These are phyloP conservation scores for Camponotus vicinus DNA, from an alignment of 1,140 invertebrate species.

Conservation along the genomic window DNA sequence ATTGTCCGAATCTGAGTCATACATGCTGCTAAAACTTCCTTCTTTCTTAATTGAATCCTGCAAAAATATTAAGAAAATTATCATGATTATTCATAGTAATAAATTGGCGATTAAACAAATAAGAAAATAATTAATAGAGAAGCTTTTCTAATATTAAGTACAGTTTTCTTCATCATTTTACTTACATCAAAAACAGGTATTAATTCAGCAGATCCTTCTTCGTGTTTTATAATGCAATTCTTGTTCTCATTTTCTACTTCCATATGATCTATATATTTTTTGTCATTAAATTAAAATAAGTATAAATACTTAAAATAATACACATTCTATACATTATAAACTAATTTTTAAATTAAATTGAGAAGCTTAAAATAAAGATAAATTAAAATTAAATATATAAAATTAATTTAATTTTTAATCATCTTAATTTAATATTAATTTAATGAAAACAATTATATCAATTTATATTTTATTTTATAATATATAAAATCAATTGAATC, in stretches of 20 bases:
- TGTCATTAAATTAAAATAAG: slow-evolving; percentile 27
- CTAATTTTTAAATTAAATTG: background rate
- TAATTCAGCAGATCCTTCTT: slow-evolving; percentile 80
- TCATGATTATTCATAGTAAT: background rate
- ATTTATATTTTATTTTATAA: background rate
- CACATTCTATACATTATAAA: background rate
- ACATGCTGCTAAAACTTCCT: background rate
- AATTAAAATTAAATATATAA: background rate
- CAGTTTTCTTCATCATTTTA: slow-evolving; percentile 16
- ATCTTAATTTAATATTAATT: slow-evolving; percentile 6
- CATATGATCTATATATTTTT: slow-evolving; percentile 62
- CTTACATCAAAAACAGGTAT: slow-evolving; percentile 59
- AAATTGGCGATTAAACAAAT: background rate
- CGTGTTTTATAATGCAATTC: slow-evolving; percentile 73
- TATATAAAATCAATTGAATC: background rate
- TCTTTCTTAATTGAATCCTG: slow-evolving; percentile 3
- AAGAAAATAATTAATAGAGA: background rate
- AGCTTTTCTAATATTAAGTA: background rate
- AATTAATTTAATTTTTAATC: background rate
- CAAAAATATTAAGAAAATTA: slow-evolving; percentile 14
- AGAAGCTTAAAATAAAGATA: background rate
- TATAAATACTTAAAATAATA: background rate
- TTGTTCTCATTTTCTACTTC: slow-evolving; percentile 65
- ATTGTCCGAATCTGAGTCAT: slow-evolving; percentile 26
- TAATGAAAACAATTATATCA: background rate